Evolutionary conservation across 1,140 invertebrate genomes (phyloP).

Genomic region (Tachypleus tridentatus): DNA sequence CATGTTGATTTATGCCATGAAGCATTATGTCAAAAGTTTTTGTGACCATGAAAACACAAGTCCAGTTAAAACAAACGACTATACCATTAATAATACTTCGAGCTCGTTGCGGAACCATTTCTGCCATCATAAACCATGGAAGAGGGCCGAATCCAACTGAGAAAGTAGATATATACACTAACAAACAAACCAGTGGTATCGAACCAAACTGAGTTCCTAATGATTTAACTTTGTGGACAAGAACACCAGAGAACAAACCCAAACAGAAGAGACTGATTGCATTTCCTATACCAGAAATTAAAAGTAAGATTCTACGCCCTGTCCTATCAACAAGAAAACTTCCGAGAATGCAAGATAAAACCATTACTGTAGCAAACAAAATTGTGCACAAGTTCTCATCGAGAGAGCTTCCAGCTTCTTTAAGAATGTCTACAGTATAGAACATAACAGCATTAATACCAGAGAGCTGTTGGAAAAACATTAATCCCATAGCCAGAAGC

Average conservation of each 20-base stretch:
- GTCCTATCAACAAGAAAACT: constrained; percentile 66
- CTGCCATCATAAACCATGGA: constrained; percentile 66
- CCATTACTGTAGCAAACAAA: constrained; percentile 77
- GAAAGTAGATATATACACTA: constrained; percentile 46
- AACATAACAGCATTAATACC: constrained; percentile 90
- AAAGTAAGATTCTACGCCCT: constrained; percentile 70
- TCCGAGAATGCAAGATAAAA: constrained; percentile 71
- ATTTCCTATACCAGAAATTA: constrained; percentile 46
- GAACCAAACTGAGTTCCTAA: constrained; percentile 27
- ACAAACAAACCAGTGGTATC: constrained; percentile 41
- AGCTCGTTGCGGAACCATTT: constrained; percentile 46
- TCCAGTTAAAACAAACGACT: constrained; percentile 45
- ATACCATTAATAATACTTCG: constrained; percentile 61
- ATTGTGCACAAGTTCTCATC: constrained; percentile 50
- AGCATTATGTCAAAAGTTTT: constrained; percentile 41
- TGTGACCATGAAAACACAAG: constrained; percentile 13
- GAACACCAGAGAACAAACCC: constrained; percentile 44
- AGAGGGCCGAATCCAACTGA: constrained; percentile 64
- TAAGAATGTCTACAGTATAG: constrained; percentile 79
- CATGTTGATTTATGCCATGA: constrained; percentile 49
- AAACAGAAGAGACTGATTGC: constrained; percentile 51
- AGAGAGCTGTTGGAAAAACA: constrained; percentile 87
- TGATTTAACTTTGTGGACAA: not conserved
- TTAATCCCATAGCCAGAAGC: constrained; percentile 65
- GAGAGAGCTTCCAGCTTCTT: constrained; percentile 48